Conservation (phyloP, 2,888 invertebrate genomes). For the Hyposoter dolosus region DNA sequence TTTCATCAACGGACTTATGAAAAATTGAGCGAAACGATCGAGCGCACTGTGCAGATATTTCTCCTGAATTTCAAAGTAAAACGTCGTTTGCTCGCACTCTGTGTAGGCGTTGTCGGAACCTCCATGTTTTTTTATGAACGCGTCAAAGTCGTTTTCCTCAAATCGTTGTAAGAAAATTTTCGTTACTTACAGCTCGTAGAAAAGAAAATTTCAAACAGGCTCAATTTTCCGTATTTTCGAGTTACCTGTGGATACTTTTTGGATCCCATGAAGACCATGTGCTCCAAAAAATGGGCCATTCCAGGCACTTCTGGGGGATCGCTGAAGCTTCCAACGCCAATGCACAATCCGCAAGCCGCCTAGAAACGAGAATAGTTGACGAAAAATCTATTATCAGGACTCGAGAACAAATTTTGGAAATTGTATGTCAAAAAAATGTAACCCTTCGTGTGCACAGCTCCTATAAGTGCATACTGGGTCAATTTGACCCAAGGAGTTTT, state of each 20-base stretch:
- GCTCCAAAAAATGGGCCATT: slow-evolving; percentile 94
- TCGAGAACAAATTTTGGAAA: neutral
- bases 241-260: slow-evolving; percentile 93
- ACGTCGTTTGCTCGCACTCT: slow-evolving; percentile 94
- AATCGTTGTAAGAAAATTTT: neutral
- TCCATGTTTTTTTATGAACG: slow-evolving; percentile 89
- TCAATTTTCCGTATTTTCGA: neutral
- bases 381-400: neutral
- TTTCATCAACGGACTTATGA: slow-evolving; percentile 94
- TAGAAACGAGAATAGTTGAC: slow-evolving; percentile 71
- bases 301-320: slow-evolving; percentile 92
- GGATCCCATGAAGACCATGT: slow-evolving; percentile 98
- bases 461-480: no score
- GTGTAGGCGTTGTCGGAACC: slow-evolving; percentile 95
- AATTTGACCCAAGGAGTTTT: no score
- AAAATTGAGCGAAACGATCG: slow-evolving; percentile 95
- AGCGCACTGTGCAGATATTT: slow-evolving; percentile 91
- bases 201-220: neutral
- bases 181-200: neutral
- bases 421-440: neutral
- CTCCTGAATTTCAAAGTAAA: slow-evolving; percentile 95
- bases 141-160: slow-evolving; percentile 82
- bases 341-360: slow-evolving; percentile 92
- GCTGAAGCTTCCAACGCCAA: slow-evolving; percentile 92
- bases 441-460: no score